A percentile compares a stretch with the other conserved stretches of the same genome.
These are phyloP conservation scores for Echiichthys vipera DNA, from an alignment of 2,797 vertebrate genomes.

Conservation along the genomic window DNA sequence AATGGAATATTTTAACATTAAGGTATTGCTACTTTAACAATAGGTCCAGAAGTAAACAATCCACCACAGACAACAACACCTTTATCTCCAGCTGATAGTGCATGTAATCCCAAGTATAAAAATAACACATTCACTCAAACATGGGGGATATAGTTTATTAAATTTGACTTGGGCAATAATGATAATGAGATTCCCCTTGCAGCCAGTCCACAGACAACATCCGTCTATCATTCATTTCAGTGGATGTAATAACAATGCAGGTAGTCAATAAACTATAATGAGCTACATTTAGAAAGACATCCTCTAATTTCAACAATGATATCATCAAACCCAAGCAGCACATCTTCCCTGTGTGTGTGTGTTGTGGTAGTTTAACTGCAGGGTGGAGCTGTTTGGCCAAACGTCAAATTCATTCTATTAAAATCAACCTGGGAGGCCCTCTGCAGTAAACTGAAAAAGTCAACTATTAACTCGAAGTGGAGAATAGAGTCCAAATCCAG, in stretches of 20 bases:
- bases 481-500: constrained; percentile 46
- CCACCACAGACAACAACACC: background rate
- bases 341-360: constrained; percentile 13
- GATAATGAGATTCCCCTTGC: background rate
- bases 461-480: constrained; percentile 45
- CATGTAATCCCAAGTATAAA: background rate
- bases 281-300: background rate
- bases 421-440: constrained; percentile 58
- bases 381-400: constrained; percentile 40
- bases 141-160: too few species aligned
- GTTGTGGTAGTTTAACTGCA: constrained; percentile 24
- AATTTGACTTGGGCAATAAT: background rate
- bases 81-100: too few species aligned
- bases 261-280: background rate
- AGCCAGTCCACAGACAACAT: background rate
- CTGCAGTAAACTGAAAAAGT: constrained; percentile 41
- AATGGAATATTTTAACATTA: background rate
- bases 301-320: background rate
- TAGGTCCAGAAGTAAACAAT: too few species aligned
- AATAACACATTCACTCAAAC: too few species aligned
- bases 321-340: background rate
- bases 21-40: background rate
- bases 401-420: constrained; percentile 41
- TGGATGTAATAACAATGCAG: background rate
- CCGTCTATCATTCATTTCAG: background rate